Conservation (phyloP, 1,140 invertebrate genomes). For the Heliconius hermathena region DNA sequence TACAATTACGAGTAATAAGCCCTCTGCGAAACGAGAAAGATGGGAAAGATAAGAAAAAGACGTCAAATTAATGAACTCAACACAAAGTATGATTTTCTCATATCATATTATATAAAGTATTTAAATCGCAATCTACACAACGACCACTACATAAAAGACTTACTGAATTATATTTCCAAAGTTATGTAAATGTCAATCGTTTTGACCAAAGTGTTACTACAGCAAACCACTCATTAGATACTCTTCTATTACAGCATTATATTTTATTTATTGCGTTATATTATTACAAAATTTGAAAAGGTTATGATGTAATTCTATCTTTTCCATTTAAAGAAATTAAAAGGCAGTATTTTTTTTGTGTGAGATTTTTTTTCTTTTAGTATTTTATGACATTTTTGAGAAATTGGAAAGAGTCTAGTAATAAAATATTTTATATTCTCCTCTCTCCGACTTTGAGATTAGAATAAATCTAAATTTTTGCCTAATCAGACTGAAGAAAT, state of each 20-base stretch:
- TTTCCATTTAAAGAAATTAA: background rate
- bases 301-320: background rate
- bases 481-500: too few species aligned
- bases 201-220: background rate
- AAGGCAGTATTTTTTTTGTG: background rate
- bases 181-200: conserved; percentile 15
- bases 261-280: background rate
- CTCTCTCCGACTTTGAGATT: too few species aligned
- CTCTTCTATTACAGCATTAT: conserved; percentile 19
- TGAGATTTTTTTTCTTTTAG: background rate
- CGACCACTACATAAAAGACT: background rate
- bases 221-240: conserved; percentile 17
- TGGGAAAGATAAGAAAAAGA: background rate
- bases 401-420: too few species aligned
- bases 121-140: background rate
- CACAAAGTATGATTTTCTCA: background rate
- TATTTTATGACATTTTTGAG: too few species aligned
- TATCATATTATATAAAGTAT: conserved; percentile 18
- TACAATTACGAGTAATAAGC: too few species aligned
- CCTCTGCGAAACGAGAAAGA: too few species aligned
- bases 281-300: background rate
- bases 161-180: conserved; percentile 1
- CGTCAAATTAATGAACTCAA: background rate
- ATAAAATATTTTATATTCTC: too few species aligned
- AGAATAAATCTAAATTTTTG: too few species aligned